Evolutionary conservation across 2,113 vertebrate species (phyloP).

Genomic region (Pelusios castaneus): DNA sequence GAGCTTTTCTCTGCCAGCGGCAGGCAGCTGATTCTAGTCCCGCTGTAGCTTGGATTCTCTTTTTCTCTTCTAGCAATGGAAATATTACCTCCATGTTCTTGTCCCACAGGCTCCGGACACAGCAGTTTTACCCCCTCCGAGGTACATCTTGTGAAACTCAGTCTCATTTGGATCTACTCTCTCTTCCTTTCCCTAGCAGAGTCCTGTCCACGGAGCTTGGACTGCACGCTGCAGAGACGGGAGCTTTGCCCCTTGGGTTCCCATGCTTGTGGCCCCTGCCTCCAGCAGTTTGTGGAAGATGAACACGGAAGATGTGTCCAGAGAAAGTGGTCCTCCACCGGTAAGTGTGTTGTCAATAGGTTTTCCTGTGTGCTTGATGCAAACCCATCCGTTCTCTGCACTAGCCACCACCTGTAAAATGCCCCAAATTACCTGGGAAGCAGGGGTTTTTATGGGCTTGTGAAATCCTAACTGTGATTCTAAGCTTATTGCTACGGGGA

Average conservation of each 20-base stretch:
- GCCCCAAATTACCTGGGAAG: not conserved
- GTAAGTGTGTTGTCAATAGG: conserved; percentile 18
- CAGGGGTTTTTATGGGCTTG: not conserved
- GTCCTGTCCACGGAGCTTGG: conserved; percentile 84
- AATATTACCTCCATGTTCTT: not conserved
- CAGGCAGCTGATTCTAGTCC: not conserved
- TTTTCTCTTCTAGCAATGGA: not conserved
- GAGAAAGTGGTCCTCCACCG: conserved; percentile 11
- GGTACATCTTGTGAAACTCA: not conserved
- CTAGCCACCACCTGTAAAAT: not conserved
- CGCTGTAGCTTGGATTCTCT: not conserved
- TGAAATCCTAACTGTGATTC: not conserved
- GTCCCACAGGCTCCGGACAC: not conserved
- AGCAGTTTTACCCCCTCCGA: not conserved
- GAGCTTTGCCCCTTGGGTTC: conserved; percentile 81
- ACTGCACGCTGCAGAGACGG: conserved; percentile 85
- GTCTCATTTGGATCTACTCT: not conserved
- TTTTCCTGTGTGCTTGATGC: not conserved
- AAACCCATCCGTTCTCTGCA: not conserved
- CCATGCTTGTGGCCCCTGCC: conserved; percentile 84
- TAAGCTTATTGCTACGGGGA: not conserved
- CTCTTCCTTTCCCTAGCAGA: conserved; percentile 66
- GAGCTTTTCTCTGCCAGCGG: no score
- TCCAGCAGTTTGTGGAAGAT: conserved; percentile 83
- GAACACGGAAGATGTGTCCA: conserved; percentile 75